A percentile compares a stretch with the other conserved stretches of the same genome.
These are phyloP conservation scores for Peromyscus eremicus DNA, from an alignment of 2,797 vertebrate genomes.

Conservation along the genomic window DNA sequence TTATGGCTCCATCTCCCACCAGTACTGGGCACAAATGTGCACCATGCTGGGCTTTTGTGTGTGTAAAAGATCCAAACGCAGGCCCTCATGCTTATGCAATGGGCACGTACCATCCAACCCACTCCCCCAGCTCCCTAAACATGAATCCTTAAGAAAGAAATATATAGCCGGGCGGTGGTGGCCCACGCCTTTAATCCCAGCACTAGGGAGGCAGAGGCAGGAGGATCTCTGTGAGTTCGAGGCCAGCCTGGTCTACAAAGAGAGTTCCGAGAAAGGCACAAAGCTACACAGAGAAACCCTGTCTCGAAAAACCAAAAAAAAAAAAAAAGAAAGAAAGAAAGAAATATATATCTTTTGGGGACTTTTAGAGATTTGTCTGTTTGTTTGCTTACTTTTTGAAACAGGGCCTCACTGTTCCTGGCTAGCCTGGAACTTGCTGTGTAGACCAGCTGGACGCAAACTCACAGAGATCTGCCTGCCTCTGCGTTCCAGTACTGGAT, in stretches of 20 bases:
- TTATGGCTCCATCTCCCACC: not conserved
- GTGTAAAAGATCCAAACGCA: not conserved
- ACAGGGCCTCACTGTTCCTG: not conserved
- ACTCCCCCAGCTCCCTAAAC: constrained; percentile 13
- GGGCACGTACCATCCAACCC: not conserved
- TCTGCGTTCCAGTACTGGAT: not conserved
- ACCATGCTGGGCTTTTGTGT: not conserved
- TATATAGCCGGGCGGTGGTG: too few relatives aligned
- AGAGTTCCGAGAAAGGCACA: too few relatives aligned
- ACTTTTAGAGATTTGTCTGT: not conserved
- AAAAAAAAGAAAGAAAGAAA: too few relatives aligned
- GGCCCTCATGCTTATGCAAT: too few relatives aligned
- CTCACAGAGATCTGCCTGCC: not conserved
- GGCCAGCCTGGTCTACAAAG: too few relatives aligned
- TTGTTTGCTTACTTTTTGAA: not conserved
- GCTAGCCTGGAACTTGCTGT: not conserved
- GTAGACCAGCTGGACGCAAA: not conserved
- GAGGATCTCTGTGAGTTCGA: too few relatives aligned
- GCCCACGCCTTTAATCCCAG: too few relatives aligned
- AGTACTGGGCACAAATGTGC: not conserved
- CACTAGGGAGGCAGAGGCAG: too few relatives aligned
- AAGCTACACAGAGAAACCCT: too few relatives aligned
- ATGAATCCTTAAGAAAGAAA: constrained; percentile 42
- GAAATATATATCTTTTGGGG: too few relatives aligned
- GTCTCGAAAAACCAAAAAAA: too few relatives aligned